Base-by-base conservation (phyloP, 1,140 invertebrate genomes). In the Sesamia nonagrioides region DNA sequence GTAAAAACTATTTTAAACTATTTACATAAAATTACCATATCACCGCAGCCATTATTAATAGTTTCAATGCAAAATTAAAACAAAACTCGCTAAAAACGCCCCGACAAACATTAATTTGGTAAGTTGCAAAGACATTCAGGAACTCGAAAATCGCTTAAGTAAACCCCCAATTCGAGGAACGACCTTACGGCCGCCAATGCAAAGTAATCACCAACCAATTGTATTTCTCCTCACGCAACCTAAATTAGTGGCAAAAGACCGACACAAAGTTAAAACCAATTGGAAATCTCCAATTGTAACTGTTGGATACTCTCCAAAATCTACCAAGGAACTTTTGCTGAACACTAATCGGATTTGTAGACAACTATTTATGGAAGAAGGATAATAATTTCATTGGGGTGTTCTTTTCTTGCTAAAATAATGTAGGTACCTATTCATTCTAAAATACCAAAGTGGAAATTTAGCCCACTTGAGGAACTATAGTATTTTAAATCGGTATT, bases 341-440 rank as follows among this genome's bases (percentile, higher is more conserved):
- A 84, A 89, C 88, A 87, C 88, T 94, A 94, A 94, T 92, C 91
- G 87, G 84, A 91, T 92, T 92, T 91, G 89, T 89, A 88, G 80
- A 54, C 82, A 63, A 77, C 78, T 82, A 69, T 85, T 75, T 61
- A 81, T 78, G 60, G 81, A 79, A 83, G 78, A 83, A 71, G 54
- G 76, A 69, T 77, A 35, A 73, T 72, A 73, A 81, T 40, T 40
- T 1, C 27, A 27, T 27, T 27, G 27, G 27, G 27, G 27, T 27
- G 3, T 27, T 27, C 3, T 27, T 27, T 27, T 3, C 27, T 3
- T 27, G 27, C 3, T 27, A 27, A 27, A 27, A 27, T 27, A 3
- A 27, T 3, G 27, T 27, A 27, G 1, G 3, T 27, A 27, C 27
- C 27, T 27, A 27, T 27, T 27, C 1, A 27, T 27, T 27, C 1